Evolutionary conservation across 2,113 vertebrate species (phyloP).

Genomic region (Tangachromis dhanisi): DNA sequence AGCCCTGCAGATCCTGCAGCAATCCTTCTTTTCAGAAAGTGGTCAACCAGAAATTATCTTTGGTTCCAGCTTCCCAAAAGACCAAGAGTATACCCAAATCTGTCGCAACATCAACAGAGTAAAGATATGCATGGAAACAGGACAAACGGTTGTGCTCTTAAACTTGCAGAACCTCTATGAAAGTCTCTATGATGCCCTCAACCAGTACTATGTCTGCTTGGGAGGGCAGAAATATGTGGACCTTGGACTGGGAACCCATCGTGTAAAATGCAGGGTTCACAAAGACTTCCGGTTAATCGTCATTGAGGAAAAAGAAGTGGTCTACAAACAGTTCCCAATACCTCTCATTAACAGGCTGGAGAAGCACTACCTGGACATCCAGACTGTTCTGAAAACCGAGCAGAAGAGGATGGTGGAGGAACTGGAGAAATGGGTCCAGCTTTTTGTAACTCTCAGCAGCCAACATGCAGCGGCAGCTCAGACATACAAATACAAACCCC

Average conservation of each 20-base stretch:
- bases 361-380: conserved; percentile 91
- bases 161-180: conserved; percentile 96
- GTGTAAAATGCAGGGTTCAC: conserved; percentile 95
- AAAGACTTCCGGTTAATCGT: conserved; percentile 84
- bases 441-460: conserved; percentile 56
- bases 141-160: conserved; percentile 84
- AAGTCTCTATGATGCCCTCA: conserved; percentile 95
- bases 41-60: conserved; percentile 90
- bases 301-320: conserved; percentile 89
- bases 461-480: conserved; percentile 3
- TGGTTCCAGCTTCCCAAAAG: conserved; percentile 91
- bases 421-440: conserved; percentile 75
- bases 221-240: conserved; percentile 95
- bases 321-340: conserved; percentile 88
- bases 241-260: conserved; percentile 89
- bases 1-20: conserved; percentile 89
- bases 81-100: conserved; percentile 93
- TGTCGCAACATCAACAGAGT: conserved; percentile 94
- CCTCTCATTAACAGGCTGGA: conserved; percentile 96
- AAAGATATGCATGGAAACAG: conserved; percentile 96
- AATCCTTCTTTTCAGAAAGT: conserved; percentile 70
- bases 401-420: conserved; percentile 71
- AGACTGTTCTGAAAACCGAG: conserved; percentile 74
- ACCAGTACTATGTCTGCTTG: conserved; percentile 93
- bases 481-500: conserved; percentile 67